These are phyloP conservation scores for Vombatus ursinus DNA, from an alignment of 2,113 vertebrate species.

Conservation along the genomic window DNA sequence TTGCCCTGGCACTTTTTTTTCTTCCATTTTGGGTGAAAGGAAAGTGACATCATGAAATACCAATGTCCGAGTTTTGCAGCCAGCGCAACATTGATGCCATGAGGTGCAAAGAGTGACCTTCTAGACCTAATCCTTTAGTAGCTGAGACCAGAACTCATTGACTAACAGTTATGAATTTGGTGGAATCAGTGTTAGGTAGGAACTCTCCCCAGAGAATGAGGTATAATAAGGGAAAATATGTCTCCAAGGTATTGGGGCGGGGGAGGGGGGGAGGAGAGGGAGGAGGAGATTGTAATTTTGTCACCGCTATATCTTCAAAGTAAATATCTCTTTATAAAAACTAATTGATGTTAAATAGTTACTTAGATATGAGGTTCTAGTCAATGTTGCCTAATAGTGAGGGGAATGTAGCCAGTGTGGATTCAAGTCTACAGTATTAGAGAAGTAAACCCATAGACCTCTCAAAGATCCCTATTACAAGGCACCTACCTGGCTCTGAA, in stretches of 20 bases:
- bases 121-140: background rate
- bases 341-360: background rate
- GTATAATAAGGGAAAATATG: background rate
- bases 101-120: background rate
- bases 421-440: background rate
- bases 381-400: background rate
- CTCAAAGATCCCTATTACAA: background rate
- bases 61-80: background rate
- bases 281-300: background rate
- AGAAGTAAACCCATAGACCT: background rate
- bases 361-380: background rate
- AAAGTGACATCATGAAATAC: background rate
- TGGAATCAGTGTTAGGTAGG: background rate
- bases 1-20: background rate
- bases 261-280: no score
- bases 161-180: background rate
- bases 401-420: background rate
- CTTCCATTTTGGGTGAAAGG: background rate
- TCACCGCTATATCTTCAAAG: background rate
- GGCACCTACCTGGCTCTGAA: background rate
- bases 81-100: background rate
- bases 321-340: background rate
- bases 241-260: background rate
- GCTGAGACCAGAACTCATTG: background rate
- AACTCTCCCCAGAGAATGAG: background rate